Evolutionary conservation across 2,888 invertebrate genomes (phyloP), one percentile per base, ranked within the genome.

Genomic region (Epicampocera succincta): DNA sequence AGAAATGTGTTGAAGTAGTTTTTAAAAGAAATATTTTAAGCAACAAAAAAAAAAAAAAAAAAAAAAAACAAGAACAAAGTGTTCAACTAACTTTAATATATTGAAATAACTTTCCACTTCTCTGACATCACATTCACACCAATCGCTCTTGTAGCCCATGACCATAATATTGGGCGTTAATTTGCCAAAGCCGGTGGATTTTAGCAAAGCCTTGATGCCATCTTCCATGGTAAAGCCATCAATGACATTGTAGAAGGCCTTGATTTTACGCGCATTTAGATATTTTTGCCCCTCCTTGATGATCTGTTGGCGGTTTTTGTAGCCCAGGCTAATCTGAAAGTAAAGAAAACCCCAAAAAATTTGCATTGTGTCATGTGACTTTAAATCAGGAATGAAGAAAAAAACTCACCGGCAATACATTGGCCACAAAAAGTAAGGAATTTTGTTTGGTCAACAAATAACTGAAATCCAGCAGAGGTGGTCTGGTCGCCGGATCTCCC

Each of bases 111-210:
- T 94, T n/a, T 94, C 93, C 8, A 98, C 93, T 83, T 97, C 95
- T 13, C 93, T 92, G 0, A 93, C 92, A 29, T 94, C 93, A 78
- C 96, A 95, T 0, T 92, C 93, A 69, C 92, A 92, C 99, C 99
- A 99, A 89, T 98, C 95, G 11, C 93, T 93, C 90, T 99, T 99
- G 92, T 96, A 99, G 2, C 99, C 99, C 94, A 99, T 95, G 87
- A 99, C 93, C 58, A 99, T 92, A 76, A 98, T 97, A 90, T 99
- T 99, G 13, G 99, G 99, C 58, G 95, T 93, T 81, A 99, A 93
- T 89, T 97, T 96, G 8, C 99, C 99, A 65, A 99, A 94, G 2
- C 99, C 99, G 0, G 95, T 92, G 0, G 96, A 93, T 92, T 98
- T 97, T 90, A 98, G 93, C 52, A 98, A 91, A 6, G 96, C 95